phyloP scores from a whole-genome alignment of 30 jellyfish, hydroid and myxozoan species.

The Pseudorhiza aurosa region DNA sequence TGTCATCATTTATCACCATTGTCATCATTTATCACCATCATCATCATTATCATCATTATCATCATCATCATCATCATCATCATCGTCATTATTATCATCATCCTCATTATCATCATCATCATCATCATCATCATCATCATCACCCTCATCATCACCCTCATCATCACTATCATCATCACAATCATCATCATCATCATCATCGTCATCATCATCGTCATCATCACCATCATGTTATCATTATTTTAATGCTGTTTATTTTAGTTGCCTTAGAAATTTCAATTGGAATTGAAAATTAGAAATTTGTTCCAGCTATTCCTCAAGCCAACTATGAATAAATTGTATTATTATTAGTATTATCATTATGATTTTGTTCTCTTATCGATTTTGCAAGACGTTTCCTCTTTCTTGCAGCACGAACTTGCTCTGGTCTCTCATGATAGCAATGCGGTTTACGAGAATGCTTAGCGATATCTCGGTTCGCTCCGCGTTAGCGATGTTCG shows the following conservation, averaged over 20 bases:
- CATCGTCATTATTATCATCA: background rate
- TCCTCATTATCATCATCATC: background rate
- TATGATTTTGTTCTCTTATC: too few species aligned
- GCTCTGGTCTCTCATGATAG: slow-evolving; percentile 77
- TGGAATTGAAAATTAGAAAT: too few species aligned
- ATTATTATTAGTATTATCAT: too few species aligned
- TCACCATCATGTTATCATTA: background rate
- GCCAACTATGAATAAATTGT: too few species aligned
- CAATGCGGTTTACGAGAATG: slow-evolving; percentile 77
- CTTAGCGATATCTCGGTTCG: slow-evolving; percentile 86
- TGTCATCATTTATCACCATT: too few species aligned
- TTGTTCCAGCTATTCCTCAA: too few species aligned
- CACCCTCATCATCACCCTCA: background rate
- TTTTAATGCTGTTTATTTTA: too few species aligned
- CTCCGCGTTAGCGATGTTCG: slow-evolving; percentile 87
- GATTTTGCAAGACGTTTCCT: too few species aligned
- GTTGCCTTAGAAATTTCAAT: too few species aligned
- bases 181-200: background rate
- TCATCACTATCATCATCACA: background rate
- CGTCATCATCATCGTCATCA: background rate
- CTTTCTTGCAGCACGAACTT: slow-evolving; percentile 7
- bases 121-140: background rate
- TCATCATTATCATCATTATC: too few species aligned
- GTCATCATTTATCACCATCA: too few species aligned
- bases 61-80: too few species aligned